phyloP scores from a whole-genome alignment of 2,888 invertebrate genomes.

The Drosophila hamatofila region DNA sequence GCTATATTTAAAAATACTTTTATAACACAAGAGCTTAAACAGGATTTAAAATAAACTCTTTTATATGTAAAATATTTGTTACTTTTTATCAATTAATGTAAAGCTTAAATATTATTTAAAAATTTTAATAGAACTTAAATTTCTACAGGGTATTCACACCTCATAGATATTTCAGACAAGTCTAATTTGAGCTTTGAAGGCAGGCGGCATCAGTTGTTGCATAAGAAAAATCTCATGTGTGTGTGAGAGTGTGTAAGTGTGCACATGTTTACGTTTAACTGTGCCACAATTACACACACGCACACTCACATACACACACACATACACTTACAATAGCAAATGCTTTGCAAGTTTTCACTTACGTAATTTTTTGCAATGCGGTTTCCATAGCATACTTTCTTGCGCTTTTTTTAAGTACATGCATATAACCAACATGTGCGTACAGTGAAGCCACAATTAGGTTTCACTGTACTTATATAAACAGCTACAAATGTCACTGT shows the following conservation, averaged over 20 bases:
- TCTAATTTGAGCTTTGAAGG: conserved; percentile 27
- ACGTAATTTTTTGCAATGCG: conserved; percentile 58
- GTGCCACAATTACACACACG: conserved; percentile 23
- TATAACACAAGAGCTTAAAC: neutral
- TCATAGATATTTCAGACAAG: conserved; percentile 22
- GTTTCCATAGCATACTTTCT: conserved; percentile 59
- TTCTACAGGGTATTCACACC: conserved; percentile 12
- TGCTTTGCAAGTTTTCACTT: conserved; percentile 63
- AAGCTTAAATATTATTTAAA: too few relatives aligned
- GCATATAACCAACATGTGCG: conserved; percentile 12
- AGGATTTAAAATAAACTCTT: neutral
- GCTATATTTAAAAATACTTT: neutral
- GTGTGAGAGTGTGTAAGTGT: conserved; percentile 2
- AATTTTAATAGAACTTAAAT: neutral
- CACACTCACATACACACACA: conserved; percentile 1
- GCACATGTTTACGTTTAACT: conserved; percentile 31
- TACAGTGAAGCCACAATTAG: conserved; percentile 9
- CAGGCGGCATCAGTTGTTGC: conserved; percentile 30
- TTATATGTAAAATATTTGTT: neutral
- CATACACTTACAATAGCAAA: neutral
- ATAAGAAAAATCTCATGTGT: conserved; percentile 31
- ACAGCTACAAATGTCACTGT: neutral
- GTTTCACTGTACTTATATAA: neutral
- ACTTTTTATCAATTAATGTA: neutral
- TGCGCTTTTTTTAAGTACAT: conserved; percentile 11